Evolutionary conservation across 2,888 invertebrate species (phyloP), one percentile per base, ranked within the genome.

Genomic region (Shargacucullia verbasci): DNA sequence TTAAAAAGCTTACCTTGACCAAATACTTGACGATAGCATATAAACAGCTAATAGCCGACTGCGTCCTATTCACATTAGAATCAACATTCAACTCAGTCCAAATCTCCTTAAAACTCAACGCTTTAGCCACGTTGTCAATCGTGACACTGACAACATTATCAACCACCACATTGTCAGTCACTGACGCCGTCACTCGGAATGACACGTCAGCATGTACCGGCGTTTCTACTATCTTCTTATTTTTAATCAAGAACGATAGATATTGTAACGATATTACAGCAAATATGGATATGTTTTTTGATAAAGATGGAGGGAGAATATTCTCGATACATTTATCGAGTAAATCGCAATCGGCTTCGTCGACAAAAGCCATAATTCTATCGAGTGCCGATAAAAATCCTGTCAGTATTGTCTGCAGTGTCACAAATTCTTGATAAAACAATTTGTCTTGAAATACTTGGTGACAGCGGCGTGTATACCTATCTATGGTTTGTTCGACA

Each of bases 371-470:
- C 27, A 89, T 78, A 8, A 92, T 84, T 62, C 85, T 80, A 35
- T 88, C 78, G 2, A 91, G 55, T 0, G 86, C 74, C 20, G 86
- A 74, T 25, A 94, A 71, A 48, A 89, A 91, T 0, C 91, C 91
- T 0, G 81, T 82, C 44, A 94, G 59, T 31, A 92, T 77, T 0
- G 87, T 89, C 53, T 94, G 94, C 0, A 93, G 72, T 0, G 83
- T 88, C 14, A 87, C 78, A 41, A 92, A 92, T 63, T 94, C 94
- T 75, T 92, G 89, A 59, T 93, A 91, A 64, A 94, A 94, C 1
- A 92, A 60, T 71, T 93, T 94, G 29, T 94, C 94, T 83, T 92
- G 91, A 29, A 94, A 94, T 0, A 94, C 93, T 82, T 94, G 92
- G 41, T 94, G 94, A 31, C 94, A 94, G 25, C 94, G 80, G 9